Base-by-base conservation (phyloP, 1,140 invertebrate species). In the Tyrophagus putrescentiae region DNA sequence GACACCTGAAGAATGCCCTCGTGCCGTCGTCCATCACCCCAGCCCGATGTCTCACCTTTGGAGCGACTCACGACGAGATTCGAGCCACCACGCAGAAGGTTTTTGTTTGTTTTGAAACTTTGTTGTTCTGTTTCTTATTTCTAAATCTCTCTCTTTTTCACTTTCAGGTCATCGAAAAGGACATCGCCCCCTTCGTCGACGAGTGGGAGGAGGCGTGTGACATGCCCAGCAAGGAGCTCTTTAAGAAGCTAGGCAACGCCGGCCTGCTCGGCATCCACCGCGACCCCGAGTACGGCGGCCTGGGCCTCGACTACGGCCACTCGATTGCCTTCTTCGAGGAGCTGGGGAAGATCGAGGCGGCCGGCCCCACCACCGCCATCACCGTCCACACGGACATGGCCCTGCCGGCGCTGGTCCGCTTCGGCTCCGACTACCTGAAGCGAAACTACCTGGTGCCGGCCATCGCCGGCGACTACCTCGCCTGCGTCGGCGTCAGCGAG, bases 121-220 rank as follows among this genome's bases (percentile, higher is more conserved):
- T 21, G 48, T 61, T 39, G 32, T 18, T 13, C n/a, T 36, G 45
- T 62, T 53, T 16, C 7, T 11, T 56, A 9, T 48, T 39, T 61
- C 4, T 11, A 4, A 9, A 28, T 27, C 23, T 7, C 31, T 63
- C 23, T 45, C 44, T 29, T 25, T n/a, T n/a, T n/a, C n/a, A n/a
- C n/a, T n/a, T 3, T 50, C 54, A 75, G 73, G 67, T 79, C 13
- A 78, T 80, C 62, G 76, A 79, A n/a, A 71, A 71, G 54, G 76
- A 80, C 23, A 77, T 80, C 29, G 80, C 80, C 69, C 79, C 79
- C 21, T 70, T 70, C 71, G 76, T 80, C 21, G 75, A 79, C 65
- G 65, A 77, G 65, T 80, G 79, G 79, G 79, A 80, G n/a, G 66
- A 64, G 36, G 67, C 69, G 28, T 68, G 70, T 39, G 63, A 65